Evolutionary conservation across 1,140 invertebrate genomes (phyloP), one percentile per base, ranked within the genome.

Genomic region (Drosophila willistoni): DNA sequence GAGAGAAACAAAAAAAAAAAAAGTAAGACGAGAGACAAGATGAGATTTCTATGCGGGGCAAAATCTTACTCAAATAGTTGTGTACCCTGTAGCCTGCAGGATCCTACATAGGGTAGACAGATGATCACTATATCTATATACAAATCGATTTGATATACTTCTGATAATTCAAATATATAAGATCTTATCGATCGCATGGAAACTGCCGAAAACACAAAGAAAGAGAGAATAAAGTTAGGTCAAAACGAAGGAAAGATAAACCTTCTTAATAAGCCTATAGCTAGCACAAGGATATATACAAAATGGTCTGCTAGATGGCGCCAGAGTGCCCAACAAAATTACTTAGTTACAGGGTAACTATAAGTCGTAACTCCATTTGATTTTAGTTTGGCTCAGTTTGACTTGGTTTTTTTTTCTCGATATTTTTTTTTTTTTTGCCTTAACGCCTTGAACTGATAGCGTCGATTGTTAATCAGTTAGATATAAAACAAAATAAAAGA

Each of bases 391-490:
- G 7, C 44, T 51, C 44, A n/a, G 13, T 51, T 51, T 51, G 44
- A 19, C 19, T 51, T 51, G 9, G n/a, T 51, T 51, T 47, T 47
- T 17, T 13, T 5, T 44, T 9, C 9, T 47, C 3, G 13, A 25
- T 25, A 2, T 14, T 17, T 44, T 44, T 47, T 47, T 47, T 47
- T 17, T 65, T 77, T 75, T 70, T 74, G 82, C 79, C 85, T 77
- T 64, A 81, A 71, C 83, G 82, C 82, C 83, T 87, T 73, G 82
- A 51, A 73, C 82, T 85, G 81, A 85, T 79, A 68, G 59, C 79
- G 71, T 81, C 82, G 82, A 86, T 86, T 86, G 82, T 86, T 86
- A 86, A 86, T 87, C 82, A 86, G 83, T 87, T 86, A 86, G 83
- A 86, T 87, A 86, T 86, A 86, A 86, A 86, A 87, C 82, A 87